Base-by-base conservation (phyloP, 2,797 vertebrate species). In the Sebastes alutus region DNA sequence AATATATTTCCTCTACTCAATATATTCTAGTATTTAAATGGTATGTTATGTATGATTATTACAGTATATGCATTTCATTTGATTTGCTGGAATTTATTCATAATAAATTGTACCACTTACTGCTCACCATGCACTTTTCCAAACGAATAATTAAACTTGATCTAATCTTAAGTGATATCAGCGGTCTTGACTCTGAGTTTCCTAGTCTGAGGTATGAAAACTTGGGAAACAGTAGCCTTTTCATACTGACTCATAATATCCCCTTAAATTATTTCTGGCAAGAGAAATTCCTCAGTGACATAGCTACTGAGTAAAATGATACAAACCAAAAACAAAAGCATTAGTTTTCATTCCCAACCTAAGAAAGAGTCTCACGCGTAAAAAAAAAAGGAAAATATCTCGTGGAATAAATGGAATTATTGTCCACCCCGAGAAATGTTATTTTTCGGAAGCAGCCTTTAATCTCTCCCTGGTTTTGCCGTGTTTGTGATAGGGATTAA, bases 241-340 rank as follows among this genome's bases (percentile, higher is more conserved):
- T 91, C 61, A 91, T 81, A 61, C 42, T 73, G 67, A 75, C 85
- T 74, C 52, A 68, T 68, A 76, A 85, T 87, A 84, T 83, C 67
- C 83, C 75, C 78, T 89, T 91, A 90, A 95, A 94, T 93, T 87
- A 94, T 91, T 88, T 90, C 81, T 93, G 92, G 89, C 91, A 83
- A 80, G 62, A 66, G 69, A 80, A 93, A 92, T 84, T 94, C 90
- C 89, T 80, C 87, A 68, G 89, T 73, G 91, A 80, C 84, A 72
- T 7, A 33, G 93, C 93, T 95, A 94, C 93, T 92, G 88, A 65
- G 87, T 93, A 93, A 95, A 93, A 82, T 52, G 87, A 95, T 93
- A 94, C 83, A 84, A 88, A 94, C 64, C 80, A 88, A 93, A 94
- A 94, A 90, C 84, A 90, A 92, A 89, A 88, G 86, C 89, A 91